Percentiles rank a stretch among this genome's conserved stretches.
Conservation (phyloP, 2,888 invertebrate species). For the Bursaphelenchus okinawaensis region DNA sequence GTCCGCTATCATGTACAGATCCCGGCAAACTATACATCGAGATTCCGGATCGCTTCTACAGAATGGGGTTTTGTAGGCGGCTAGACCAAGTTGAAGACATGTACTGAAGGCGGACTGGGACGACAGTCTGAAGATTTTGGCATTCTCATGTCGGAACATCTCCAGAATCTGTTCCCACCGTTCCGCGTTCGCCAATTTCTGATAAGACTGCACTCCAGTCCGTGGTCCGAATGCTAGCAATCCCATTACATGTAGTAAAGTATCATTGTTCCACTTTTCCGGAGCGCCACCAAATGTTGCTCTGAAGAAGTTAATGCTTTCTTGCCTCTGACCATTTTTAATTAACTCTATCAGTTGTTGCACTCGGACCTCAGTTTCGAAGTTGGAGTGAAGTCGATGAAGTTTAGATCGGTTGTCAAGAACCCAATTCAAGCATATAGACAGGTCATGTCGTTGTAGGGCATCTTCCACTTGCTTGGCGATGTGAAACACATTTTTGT, state of each 20-base stretch:
- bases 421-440: conserved; percentile 58
- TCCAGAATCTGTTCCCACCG: conserved; percentile 78
- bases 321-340: conserved; percentile 71
- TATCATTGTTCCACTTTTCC: conserved; percentile 12
- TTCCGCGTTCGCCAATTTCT: conserved; percentile 65
- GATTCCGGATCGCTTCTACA: conserved; percentile 34
- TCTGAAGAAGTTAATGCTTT: conserved; percentile 71
- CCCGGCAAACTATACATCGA: conserved; percentile 47
- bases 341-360: conserved; percentile 77
- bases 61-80: conserved; percentile 83
- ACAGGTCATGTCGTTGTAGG: conserved; percentile 24
- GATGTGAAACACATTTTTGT: conserved; percentile 40
- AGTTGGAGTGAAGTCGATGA: conserved; percentile 66
- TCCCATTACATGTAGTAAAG: conserved; percentile 30
- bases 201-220: conserved; percentile 53
- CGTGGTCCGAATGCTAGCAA: conserved; percentile 28
- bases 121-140: conserved; percentile 74
- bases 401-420: conserved; percentile 61
- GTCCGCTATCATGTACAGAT: conserved; percentile 73
- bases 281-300: conserved; percentile 9
- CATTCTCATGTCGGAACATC: conserved; percentile 89
- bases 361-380: conserved; percentile 83
- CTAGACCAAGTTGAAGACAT: conserved; percentile 83
- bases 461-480: conserved; percentile 30
- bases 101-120: conserved; percentile 84